phyloP scores from a whole-genome alignment of 2,888 invertebrate genomes.

The Idaea aversata region DNA sequence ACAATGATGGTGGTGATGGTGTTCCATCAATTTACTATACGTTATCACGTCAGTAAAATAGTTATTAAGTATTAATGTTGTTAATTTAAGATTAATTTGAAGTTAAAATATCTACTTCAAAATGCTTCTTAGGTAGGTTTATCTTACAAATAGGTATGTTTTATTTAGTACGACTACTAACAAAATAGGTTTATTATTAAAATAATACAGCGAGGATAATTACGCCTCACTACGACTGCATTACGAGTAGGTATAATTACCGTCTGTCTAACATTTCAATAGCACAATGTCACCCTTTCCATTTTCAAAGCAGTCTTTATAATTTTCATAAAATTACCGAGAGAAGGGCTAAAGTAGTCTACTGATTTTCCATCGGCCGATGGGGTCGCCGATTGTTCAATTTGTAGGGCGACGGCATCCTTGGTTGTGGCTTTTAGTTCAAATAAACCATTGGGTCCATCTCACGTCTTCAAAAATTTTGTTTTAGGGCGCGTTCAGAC shows the following conservation, averaged over 20 bases:
- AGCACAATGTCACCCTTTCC: background rate
- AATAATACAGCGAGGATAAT: background rate
- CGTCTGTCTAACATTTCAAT: background rate
- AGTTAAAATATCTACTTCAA: too few species aligned
- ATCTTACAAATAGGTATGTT: background rate
- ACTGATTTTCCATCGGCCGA: background rate
- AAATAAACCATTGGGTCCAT: too few species aligned
- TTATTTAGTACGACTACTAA: background rate
- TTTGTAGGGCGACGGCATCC: background rate
- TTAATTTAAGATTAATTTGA: too few species aligned
- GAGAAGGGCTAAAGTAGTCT: background rate
- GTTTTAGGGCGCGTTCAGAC: too few species aligned
- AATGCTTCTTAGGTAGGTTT: too few species aligned
- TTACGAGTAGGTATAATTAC: background rate
- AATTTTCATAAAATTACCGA: background rate
- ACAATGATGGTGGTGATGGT: too few species aligned
- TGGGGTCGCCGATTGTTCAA: background rate
- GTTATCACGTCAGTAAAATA: too few species aligned
- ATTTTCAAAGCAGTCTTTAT: background rate
- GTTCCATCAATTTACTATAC: too few species aligned
- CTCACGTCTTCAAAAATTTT: too few species aligned
- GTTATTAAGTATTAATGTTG: too few species aligned
- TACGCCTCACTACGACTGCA: background rate
- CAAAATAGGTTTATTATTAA: background rate
- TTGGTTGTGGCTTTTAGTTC: too few species aligned